Evolutionary conservation across 1,140 invertebrate genomes (phyloP), one percentile per base, ranked within the genome.

Genomic region (Thalassaphorura encarpata): DNA sequence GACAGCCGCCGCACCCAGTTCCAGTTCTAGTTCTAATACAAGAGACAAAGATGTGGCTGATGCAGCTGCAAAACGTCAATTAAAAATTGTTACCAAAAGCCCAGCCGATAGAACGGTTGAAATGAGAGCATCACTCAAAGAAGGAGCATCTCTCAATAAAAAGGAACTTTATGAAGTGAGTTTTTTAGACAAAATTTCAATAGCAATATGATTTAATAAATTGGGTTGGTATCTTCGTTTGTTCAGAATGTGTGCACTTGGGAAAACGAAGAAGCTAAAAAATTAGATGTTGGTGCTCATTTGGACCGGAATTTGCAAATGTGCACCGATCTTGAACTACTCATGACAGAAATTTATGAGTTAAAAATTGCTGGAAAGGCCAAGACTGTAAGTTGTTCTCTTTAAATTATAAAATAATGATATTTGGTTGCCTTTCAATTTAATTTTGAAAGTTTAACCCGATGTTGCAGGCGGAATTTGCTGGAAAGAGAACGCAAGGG

Each of bases 181-280:
- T n/a, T n/a, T n/a, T 6, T 43, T 8, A 43, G 41, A 6, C 6
- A 6, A 43, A 43, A 5, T 43, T 43, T 6, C 18, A 43, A 6
- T 6, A 11, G 6, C 41, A 6, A 11, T 36, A 11, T 36, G 33
- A 11, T 11, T 36, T 36, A 36, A n/a, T 36, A n/a, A 11, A n/a
- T 36, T 11, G n/a, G 11, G 33, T 11, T 36, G 11, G 33, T 36
- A n/a, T 36, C n/a, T 36, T 36, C 33, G 11, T 11, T 53, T 43
- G 8, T 80, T 81, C 66, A 82, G 71, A 21, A 76, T 80, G 69
- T 80, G 82, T 0, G 78, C 66, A 0, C 71, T 73, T 70, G 3
- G 19, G 39, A 40, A 23, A 40, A 54, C 11, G 40, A 54, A 23
- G 40, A 56, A n/a, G 48, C 58, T 5, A 50, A 39, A 18, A 24